Base-by-base conservation (phyloP, 2,888 invertebrate genomes). In the Melanchra persicariae region DNA sequence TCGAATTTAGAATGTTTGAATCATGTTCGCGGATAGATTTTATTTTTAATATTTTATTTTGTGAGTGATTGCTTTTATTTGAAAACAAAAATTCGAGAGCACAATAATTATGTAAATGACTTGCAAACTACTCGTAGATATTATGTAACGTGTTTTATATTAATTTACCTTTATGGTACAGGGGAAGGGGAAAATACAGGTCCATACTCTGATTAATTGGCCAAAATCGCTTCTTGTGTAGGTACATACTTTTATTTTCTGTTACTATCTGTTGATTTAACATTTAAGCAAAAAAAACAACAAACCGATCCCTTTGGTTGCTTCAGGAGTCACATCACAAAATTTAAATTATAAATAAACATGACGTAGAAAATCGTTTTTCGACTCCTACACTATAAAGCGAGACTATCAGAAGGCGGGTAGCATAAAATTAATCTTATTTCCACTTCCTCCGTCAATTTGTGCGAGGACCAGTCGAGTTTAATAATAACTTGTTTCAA, bases 1-100 rank as follows among this genome's bases (percentile, higher is more conserved):
- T 93, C 91, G 89, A 90, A 94, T 92, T 94, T 95, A 93, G 93
- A 94, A 92, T 91, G 86, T 92, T 92, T 87, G 92, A 92, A 91
- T 93, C 90, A 86, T 89, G 81, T 87, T 90, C 90, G 85, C 74
- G 77, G 81, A 81, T 84, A 81, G 40, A 74, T 79, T 85, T 81
- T 81, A 73, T 81, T 84, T 86, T 80, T 60, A 77, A 59, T 72
- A 78, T 82, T 79, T 65, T 8, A 61, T 81, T 87, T 71, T 71
- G 47, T 81, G 74, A 76, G 47, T 74, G 58, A 67, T 79, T 68
- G 52, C 26, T 58, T 61, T 45, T 72, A 30, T 72, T 71, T 52
- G 40, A 9, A 26, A 45, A 17, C 5, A 47, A 47, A 66, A 51
- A 51, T 4, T 19, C 17, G 17, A 47, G 51, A 59, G n/a, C n/a